These are phyloP conservation scores for Aquatica leii DNA, from an alignment of 2,888 invertebrate genomes.

Conservation along the genomic window DNA sequence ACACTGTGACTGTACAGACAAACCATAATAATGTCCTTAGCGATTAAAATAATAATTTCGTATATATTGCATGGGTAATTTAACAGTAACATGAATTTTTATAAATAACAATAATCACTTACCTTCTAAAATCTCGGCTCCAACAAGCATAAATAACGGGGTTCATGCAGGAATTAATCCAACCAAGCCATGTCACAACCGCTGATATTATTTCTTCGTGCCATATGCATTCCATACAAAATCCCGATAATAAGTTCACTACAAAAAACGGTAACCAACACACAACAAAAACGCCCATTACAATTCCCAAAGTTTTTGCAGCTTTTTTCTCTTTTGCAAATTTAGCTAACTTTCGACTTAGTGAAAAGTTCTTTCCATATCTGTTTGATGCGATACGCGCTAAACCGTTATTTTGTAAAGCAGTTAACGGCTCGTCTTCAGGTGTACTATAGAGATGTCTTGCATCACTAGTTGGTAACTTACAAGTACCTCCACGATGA, in stretches of 20 bases:
- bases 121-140: constrained; percentile 96
- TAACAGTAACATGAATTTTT: no score
- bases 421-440: constrained; percentile 79
- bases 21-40: no score
- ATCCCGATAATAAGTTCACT: constrained; percentile 89
- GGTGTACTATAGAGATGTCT: constrained; percentile 65
- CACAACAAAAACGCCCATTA: constrained; percentile 96
- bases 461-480: constrained; percentile 61
- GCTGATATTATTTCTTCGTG: constrained; percentile 88
- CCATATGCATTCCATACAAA: constrained; percentile 87
- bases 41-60: no score
- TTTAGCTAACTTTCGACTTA: constrained; percentile 92
- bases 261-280: constrained; percentile 99
- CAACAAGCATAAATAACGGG: constrained; percentile 99
- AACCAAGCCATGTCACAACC: constrained; percentile 92
- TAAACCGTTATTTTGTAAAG: constrained; percentile 80
- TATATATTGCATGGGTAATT: no score
- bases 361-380: constrained; percentile 84
- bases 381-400: constrained; percentile 75
- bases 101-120: constrained; percentile 54
- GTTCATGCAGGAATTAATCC: constrained; percentile 97
- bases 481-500: constrained; percentile 87
- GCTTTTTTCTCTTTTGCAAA: constrained; percentile 98
- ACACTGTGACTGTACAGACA: no score
- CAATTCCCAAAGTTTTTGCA: constrained; percentile 95